These are phyloP conservation scores for Ciconia stormi DNA, from an alignment of 2,113 vertebrate species.

Conservation along the genomic window DNA sequence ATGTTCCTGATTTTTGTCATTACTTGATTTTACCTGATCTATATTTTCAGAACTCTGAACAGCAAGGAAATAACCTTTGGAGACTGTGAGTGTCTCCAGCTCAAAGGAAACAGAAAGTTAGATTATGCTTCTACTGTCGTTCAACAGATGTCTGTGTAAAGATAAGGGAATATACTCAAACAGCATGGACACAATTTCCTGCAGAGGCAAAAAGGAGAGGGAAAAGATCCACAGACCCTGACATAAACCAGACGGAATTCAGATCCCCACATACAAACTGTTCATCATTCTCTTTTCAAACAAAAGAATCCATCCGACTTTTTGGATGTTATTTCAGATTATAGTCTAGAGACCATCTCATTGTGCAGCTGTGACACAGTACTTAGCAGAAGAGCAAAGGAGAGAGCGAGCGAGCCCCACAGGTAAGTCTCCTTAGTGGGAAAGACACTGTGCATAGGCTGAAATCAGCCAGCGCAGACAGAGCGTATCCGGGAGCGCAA, in stretches of 20 bases:
- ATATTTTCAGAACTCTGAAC: not conserved
- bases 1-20: not conserved
- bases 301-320: not conserved
- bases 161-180: not conserved
- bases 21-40: not conserved
- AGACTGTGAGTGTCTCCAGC: not conserved
- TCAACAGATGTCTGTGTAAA: not conserved
- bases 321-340: not conserved
- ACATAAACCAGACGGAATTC: not conserved
- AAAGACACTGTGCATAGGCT: not conserved
- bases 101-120: not conserved
- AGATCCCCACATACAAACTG: not conserved
- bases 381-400: not conserved
- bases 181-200: not conserved
- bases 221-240: not conserved
- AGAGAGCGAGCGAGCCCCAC: rapidly evolving
- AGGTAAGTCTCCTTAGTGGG: not conserved
- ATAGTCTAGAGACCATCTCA: not conserved
- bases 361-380: not conserved
- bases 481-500: not conserved
- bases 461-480: not conserved
- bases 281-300: not conserved
- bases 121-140: not conserved
- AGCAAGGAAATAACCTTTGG: not conserved
- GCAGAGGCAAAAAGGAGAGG: not conserved